Evolutionary conservation across 2,113 vertebrate genomes (phyloP).

Genomic region (Mugil cephalus): DNA sequence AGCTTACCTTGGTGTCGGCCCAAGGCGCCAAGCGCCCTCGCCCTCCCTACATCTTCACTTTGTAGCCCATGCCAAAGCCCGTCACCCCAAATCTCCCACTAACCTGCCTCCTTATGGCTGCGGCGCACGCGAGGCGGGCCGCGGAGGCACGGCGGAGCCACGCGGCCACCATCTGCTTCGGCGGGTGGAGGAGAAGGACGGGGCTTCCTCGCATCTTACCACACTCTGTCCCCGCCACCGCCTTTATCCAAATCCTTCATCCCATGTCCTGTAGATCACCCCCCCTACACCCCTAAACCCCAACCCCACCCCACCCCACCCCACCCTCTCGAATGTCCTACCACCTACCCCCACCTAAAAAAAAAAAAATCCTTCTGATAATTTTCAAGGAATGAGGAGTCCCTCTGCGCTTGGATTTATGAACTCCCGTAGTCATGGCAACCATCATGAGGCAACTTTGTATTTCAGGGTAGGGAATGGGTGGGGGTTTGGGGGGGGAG

Average conservation of each 20-base stretch:
- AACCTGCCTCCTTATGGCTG: constrained; percentile 80
- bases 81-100: constrained; percentile 77
- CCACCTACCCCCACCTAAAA: neutral
- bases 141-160: constrained; percentile 55
- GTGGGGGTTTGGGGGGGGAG: constrained; percentile 9
- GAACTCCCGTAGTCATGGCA: constrained; percentile 73
- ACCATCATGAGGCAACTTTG: constrained; percentile 75
- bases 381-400: constrained; percentile 76
- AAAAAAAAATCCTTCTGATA: constrained; percentile 52
- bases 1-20: constrained; percentile 76
- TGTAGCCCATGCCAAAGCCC: constrained; percentile 79
- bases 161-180: constrained; percentile 75
- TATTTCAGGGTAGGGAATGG: constrained; percentile 55
- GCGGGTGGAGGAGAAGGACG: constrained; percentile 49
- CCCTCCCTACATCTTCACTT: constrained; percentile 71
- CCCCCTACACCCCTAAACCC: constrained; percentile 16
- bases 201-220: constrained; percentile 41
- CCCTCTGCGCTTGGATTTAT: constrained; percentile 62
- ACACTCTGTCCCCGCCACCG: constrained; percentile 26
- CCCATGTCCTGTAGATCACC: constrained; percentile 31
- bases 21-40: constrained; percentile 48
- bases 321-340: constrained; percentile 23
- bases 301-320: too few relatives aligned
- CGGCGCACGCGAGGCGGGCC: constrained; percentile 53
- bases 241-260: constrained; percentile 56